These are phyloP conservation scores for Chrysolina americana DNA, from an alignment of 2,888 invertebrate species.

Conservation along the genomic window DNA sequence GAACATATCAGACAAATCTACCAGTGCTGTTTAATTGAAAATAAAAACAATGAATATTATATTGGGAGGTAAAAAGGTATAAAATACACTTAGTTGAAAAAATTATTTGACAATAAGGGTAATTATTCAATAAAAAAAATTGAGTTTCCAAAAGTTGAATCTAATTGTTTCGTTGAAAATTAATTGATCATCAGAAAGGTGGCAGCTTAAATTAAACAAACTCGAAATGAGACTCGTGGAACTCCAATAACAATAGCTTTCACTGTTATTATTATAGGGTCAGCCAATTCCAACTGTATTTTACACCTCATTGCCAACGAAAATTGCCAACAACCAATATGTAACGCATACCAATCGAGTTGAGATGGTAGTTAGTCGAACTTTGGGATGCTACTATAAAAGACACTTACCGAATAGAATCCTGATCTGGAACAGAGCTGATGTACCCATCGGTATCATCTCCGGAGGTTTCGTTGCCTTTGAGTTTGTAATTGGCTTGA, in stretches of 20 bases:
- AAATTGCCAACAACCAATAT: background rate
- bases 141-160: too few species aligned
- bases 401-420: conserved; percentile 68
- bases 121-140: background rate
- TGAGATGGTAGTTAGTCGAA: conserved; percentile 7
- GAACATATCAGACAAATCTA: conserved; percentile 42
- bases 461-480: conserved; percentile 77
- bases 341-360: background rate
- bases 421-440: conserved; percentile 66
- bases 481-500: conserved; percentile 90
- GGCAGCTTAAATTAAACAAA: too few species aligned
- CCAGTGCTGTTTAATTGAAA: conserved; percentile 40
- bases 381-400: conserved; percentile 54
- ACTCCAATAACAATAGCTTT: too few species aligned
- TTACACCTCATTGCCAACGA: background rate
- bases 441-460: conserved; percentile 78
- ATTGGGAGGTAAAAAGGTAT: conserved; percentile 14
- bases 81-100: background rate
- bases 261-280: too few species aligned
- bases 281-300: background rate
- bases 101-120: background rate
- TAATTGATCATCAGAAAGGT: too few species aligned
- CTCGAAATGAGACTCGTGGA: too few species aligned
- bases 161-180: too few species aligned
- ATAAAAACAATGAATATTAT: conserved; percentile 25